Conservation (phyloP, 2,113 vertebrate species). For the Ploceus nigricollis region DNA sequence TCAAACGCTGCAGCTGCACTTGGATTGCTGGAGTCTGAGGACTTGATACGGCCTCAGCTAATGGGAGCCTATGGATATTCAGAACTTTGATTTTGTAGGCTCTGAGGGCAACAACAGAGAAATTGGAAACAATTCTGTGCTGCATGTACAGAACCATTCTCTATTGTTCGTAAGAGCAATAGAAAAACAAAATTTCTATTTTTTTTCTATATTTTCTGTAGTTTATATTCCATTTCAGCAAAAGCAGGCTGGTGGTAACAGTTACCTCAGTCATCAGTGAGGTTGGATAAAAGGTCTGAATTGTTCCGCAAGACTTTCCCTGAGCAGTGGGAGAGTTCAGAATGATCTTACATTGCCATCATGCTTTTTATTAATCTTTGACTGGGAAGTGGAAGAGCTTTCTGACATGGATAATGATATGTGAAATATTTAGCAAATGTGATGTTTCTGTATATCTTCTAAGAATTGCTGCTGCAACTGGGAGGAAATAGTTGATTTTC, state of each 20-base stretch:
- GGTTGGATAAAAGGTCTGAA: background rate
- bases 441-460: background rate
- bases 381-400: background rate
- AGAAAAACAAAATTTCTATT: background rate
- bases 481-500: background rate
- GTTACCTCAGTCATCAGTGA: background rate
- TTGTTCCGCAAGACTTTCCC: background rate
- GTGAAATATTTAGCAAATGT: background rate
- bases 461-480: background rate
- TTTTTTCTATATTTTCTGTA: background rate
- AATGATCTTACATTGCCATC: background rate
- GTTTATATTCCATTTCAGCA: background rate
- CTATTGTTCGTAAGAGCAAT: background rate
- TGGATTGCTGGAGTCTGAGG: background rate
- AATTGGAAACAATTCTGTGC: background rate
- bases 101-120: background rate
- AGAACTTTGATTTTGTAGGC: background rate
- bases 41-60: background rate
- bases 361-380: background rate
- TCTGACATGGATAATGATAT: background rate
- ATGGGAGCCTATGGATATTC: background rate
- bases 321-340: background rate
- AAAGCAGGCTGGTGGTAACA: background rate
- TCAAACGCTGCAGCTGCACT: background rate
- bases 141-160: background rate